A percentile compares a stretch with the other conserved stretches of the same genome.
These are phyloP conservation scores for Napeogenes inachia DNA, from an alignment of 2,888 invertebrate genomes.

Conservation along the genomic window DNA sequence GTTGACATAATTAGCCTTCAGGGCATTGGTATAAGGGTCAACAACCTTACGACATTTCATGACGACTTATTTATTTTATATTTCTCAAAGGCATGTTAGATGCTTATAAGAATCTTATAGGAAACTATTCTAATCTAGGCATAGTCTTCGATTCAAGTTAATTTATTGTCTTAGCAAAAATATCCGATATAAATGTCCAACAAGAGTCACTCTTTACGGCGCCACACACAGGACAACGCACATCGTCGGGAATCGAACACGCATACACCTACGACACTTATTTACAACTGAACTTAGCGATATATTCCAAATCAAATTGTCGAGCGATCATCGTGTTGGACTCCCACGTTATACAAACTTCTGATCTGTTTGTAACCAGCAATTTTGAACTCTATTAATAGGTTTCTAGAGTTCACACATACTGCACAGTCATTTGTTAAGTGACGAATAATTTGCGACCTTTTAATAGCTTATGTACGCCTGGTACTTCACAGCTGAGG, in stretches of 20 bases:
- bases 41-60: not conserved
- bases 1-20: conserved; percentile 21
- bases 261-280: conserved; percentile 60
- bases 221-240: conserved; percentile 56
- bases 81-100: not conserved
- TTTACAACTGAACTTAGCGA: conserved; percentile 61
- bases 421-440: conserved; percentile 27
- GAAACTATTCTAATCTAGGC: not conserved
- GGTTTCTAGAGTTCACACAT: conserved; percentile 20
- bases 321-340: conserved; percentile 64
- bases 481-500: conserved; percentile 43
- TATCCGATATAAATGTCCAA: conserved; percentile 32
- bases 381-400: conserved; percentile 38
- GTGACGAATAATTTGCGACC: conserved; percentile 59
- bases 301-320: conserved; percentile 72
- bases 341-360: conserved; percentile 55
- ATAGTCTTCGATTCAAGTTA: conserved; percentile 19
- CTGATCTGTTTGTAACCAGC: conserved; percentile 7
- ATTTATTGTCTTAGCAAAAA: conserved; percentile 27
- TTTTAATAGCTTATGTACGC: conserved; percentile 55
- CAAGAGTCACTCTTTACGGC: conserved; percentile 34
- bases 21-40: conserved; percentile 8
- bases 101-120: conserved; percentile 1
- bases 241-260: conserved; percentile 56
- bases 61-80: not conserved